phyloP scores from a whole-genome alignment of 2,797 vertebrate species.

The Darevskia nairensis region DNA sequence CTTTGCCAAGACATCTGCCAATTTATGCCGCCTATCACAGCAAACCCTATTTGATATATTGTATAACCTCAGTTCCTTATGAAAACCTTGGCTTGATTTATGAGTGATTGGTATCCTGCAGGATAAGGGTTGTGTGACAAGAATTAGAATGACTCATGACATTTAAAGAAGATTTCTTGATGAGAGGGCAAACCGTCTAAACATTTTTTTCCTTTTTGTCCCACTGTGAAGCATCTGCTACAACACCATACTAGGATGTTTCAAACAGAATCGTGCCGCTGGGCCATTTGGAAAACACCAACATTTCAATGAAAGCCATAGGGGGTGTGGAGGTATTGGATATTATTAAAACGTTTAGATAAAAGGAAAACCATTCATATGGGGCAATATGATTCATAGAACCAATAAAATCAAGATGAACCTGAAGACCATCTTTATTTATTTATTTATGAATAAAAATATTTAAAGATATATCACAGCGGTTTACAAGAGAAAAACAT shows the following conservation, averaged over 20 bases:
- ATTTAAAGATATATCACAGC: too few species aligned
- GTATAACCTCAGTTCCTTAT: constrained; percentile 28
- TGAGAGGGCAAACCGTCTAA: constrained; percentile 38
- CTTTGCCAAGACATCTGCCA: constrained; percentile 7
- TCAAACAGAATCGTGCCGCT: neutral
- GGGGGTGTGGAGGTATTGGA: too few species aligned
- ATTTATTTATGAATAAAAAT: too few species aligned
- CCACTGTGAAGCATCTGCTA: constrained; percentile 49
- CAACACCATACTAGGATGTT: constrained; percentile 57
- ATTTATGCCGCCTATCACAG: constrained; percentile 13
- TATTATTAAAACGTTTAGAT: neutral
- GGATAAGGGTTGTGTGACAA: neutral
- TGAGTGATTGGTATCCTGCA: neutral
- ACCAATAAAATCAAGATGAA: neutral
- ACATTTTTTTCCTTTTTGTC: constrained; percentile 46
- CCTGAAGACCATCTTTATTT: neutral
- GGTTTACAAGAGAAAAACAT: too few species aligned
- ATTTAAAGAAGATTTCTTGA: constrained; percentile 36
- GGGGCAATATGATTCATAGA: neutral
- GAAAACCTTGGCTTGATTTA: constrained; percentile 30
- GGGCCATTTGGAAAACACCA: neutral
- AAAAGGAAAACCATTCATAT: neutral
- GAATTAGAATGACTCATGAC: neutral
- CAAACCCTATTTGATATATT: neutral
- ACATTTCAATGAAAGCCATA: neutral